phyloP scores from a whole-genome alignment of 2,797 vertebrate species.

The Caiman crocodilus region DNA sequence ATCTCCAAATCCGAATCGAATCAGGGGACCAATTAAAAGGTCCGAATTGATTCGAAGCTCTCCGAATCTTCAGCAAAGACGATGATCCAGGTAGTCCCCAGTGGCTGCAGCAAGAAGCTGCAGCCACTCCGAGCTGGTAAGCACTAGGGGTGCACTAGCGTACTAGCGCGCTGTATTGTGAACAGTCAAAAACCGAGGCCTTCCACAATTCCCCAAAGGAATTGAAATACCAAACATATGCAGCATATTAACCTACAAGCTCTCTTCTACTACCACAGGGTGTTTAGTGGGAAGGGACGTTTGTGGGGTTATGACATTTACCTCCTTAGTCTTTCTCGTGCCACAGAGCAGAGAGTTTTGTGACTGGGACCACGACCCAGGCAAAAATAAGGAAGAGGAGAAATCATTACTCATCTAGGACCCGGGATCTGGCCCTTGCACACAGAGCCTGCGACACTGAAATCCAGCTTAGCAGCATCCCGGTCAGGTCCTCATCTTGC shows the following conservation, averaged over 20 bases:
- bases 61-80: too few relatives aligned
- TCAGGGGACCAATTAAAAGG: too few relatives aligned
- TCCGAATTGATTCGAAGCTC: too few relatives aligned
- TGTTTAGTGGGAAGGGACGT: background rate
- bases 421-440: background rate
- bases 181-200: background rate
- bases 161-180: background rate
- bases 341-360: background rate
- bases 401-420: background rate
- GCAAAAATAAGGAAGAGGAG: background rate
- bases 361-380: background rate
- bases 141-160: too few relatives aligned
- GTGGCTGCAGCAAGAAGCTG: too few relatives aligned
- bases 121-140: too few relatives aligned
- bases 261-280: background rate
- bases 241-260: background rate
- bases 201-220: background rate
- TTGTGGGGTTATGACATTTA: background rate
- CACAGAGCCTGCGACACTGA: background rate
- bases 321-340: background rate
- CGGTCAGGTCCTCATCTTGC: background rate
- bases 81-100: too few relatives aligned
- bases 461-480: background rate
- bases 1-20: too few relatives aligned
- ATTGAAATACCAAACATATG: background rate